Evolutionary conservation across 2,113 vertebrate species (phyloP).

Genomic region (Phrynosoma platyrhinos): DNA sequence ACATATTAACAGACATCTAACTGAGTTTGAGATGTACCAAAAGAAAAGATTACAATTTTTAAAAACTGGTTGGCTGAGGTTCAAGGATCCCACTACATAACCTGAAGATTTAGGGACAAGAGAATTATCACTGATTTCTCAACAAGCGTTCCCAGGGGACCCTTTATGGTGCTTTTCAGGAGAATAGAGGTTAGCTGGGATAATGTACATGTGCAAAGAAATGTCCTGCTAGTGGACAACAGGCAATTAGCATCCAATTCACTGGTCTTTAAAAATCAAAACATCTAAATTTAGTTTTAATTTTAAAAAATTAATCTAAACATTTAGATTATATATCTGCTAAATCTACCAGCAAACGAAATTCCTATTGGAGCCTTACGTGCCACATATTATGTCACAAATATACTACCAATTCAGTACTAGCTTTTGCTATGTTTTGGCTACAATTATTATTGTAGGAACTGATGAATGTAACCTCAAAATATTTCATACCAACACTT

Average conservation of each 20-base stretch:
- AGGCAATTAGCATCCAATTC: background rate
- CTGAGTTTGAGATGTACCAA: background rate
- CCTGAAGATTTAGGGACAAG: too few relatives aligned
- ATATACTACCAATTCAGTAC: background rate
- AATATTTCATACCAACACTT: too few relatives aligned
- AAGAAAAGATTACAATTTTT: too few relatives aligned
- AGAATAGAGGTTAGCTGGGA: background rate
- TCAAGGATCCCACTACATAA: too few relatives aligned
- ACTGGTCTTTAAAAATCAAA: too few relatives aligned
- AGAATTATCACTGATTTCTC: background rate
- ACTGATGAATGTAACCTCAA: too few relatives aligned
- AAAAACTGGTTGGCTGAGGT: too few relatives aligned
- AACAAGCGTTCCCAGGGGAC: too few relatives aligned
- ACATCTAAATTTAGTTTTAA: too few relatives aligned
- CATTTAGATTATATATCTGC: background rate
- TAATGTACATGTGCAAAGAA: background rate
- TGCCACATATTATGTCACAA: background rate
- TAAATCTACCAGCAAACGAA: background rate
- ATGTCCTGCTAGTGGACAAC: background rate
- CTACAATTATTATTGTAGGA: too few relatives aligned
- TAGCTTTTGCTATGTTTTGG: too few relatives aligned
- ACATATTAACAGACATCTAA: background rate
- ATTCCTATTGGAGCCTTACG: background rate
- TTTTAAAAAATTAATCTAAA: too few relatives aligned
- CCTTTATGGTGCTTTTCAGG: background rate